Evolutionary conservation across 2,113 vertebrate genomes (phyloP).

Genomic region (Corythornis vintsioides): DNA sequence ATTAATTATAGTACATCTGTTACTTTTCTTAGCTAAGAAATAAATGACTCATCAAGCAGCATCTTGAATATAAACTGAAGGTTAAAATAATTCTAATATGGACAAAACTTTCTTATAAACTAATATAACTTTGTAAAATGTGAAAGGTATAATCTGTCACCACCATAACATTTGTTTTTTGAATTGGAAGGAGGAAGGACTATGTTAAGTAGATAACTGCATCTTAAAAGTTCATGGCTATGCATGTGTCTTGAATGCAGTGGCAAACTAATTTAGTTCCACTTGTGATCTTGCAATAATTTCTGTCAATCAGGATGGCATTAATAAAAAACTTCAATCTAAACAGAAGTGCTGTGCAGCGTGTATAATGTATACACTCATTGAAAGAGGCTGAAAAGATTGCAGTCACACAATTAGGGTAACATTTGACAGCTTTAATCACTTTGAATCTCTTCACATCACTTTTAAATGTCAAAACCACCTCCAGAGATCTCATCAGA

Average conservation of each 20-base stretch:
- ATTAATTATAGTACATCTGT: slow-evolving; percentile 18
- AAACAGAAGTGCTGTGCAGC: slow-evolving; percentile 60
- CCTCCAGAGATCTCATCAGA: slow-evolving; percentile 64
- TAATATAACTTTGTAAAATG: neutral
- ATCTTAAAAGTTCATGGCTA: slow-evolving; percentile 47
- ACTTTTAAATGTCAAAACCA: slow-evolving; percentile 73
- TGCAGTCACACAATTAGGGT: slow-evolving; percentile 63
- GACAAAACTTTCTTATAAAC: neutral
- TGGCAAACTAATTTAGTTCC: slow-evolving; percentile 61
- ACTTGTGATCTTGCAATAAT: slow-evolving; percentile 61
- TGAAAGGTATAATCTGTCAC: neutral
- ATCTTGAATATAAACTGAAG: slow-evolving; percentile 26
- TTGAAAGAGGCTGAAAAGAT: slow-evolving; percentile 61
- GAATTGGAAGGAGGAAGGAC: neutral
- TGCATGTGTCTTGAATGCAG: slow-evolving; percentile 21
- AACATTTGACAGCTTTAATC: slow-evolving; percentile 67
- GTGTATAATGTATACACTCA: slow-evolving; percentile 62
- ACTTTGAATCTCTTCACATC: slow-evolving; percentile 67
- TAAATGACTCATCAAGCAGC: slow-evolving; percentile 14
- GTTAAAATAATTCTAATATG: slow-evolving; percentile 11
- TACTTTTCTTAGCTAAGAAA: slow-evolving; percentile 26
- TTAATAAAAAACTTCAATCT: slow-evolving; percentile 63
- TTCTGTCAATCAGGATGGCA: slow-evolving; percentile 64
- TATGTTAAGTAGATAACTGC: neutral
- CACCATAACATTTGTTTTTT: too few relatives aligned